Evolutionary conservation across 2,888 invertebrate genomes (phyloP).

Genomic region (Ceriagrion tenellum): DNA sequence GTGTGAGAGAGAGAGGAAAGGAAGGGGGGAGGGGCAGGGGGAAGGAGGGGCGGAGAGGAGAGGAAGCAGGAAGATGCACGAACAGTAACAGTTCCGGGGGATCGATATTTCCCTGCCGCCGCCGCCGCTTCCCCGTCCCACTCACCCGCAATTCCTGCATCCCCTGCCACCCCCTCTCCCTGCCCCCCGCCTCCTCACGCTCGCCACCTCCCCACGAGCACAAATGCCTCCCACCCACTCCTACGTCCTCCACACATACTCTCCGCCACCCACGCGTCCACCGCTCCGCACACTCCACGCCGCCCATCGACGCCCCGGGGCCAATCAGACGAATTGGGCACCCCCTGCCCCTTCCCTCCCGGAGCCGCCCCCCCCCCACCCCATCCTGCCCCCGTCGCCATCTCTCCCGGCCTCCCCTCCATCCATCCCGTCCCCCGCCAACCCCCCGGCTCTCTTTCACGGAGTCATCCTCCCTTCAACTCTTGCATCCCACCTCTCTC

Average conservation of each 20-base stretch:
- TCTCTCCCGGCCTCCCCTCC: slow-evolving; percentile 71
- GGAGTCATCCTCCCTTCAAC: not conserved
- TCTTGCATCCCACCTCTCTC: not conserved
- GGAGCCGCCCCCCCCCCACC: slow-evolving; percentile 85
- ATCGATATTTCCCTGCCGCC: slow-evolving; percentile 8
- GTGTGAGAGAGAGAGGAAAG: not conserved
- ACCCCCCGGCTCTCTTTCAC: not conserved
- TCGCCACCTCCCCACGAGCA: slow-evolving; percentile 82
- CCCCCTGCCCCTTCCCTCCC: slow-evolving; percentile 80
- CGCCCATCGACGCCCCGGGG: slow-evolving; percentile 77
- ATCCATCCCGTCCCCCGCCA: not conserved
- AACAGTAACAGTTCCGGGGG: not conserved
- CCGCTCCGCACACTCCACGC: slow-evolving; percentile 79
- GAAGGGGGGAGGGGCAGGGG: not conserved
- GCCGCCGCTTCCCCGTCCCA: not conserved
- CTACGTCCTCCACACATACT: not conserved
- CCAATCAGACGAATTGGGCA: slow-evolving; percentile 77
- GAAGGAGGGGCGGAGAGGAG: not conserved
- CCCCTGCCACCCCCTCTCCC: not conserved
- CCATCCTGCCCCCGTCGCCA: not conserved
- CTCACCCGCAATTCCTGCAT: slow-evolving; percentile 77
- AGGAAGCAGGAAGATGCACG: not conserved
- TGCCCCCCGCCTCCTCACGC: slow-evolving; percentile 77
- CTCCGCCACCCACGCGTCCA: slow-evolving; percentile 73
- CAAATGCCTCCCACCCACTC: not conserved